Base-by-base conservation (phyloP, 2,888 invertebrate species). In the Aleiodes leptofemur region DNA sequence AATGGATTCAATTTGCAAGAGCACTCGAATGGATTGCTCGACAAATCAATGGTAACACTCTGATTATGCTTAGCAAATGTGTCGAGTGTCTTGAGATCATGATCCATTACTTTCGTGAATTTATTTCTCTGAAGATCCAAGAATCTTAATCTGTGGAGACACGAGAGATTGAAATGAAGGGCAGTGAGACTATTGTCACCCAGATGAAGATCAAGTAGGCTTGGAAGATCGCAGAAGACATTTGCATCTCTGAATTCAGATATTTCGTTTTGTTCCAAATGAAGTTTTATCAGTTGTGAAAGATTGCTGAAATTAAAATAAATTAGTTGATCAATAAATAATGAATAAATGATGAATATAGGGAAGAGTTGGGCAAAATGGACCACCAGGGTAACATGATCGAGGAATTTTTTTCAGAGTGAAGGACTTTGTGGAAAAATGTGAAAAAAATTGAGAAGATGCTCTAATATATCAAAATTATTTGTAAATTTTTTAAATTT, bases 221-320 rank as follows among this genome's bases (percentile, higher is more conserved):
- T 91, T 0, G 94, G 93, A 31, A 95, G 88, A 82, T 93, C 93
- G 83, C 95, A 95, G 85, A 95, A 95, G 0, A 95, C 92, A 59
- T 91, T 91, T 13, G 91, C 90, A 84, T 94, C 94, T 76, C 90
- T 90, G 80, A 95, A 94, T 68, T 91, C 90, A 34, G 91, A 92
- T 43, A 95, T 95, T 86, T 95, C 94, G 85, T 95, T 95, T 82
- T 95, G 94, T 83, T 95, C 95, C 82, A 95, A 87, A 86, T 95
- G 95, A 1, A 95, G 87, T 84, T 95, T 95, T 78, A 92, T 92
- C 79, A 95, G 87, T 77, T 92, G 92, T 0, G 91, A 91, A 78
- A 95, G 85, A 83, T 93, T 93, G 80, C 94, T 90, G 73, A 78
- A 86, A 82, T 7, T 43, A 43, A 11, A 7, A 66, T 31, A n/a